Base-by-base conservation (phyloP, 2,888 invertebrate genomes). In the Perdita meconis region DNA sequence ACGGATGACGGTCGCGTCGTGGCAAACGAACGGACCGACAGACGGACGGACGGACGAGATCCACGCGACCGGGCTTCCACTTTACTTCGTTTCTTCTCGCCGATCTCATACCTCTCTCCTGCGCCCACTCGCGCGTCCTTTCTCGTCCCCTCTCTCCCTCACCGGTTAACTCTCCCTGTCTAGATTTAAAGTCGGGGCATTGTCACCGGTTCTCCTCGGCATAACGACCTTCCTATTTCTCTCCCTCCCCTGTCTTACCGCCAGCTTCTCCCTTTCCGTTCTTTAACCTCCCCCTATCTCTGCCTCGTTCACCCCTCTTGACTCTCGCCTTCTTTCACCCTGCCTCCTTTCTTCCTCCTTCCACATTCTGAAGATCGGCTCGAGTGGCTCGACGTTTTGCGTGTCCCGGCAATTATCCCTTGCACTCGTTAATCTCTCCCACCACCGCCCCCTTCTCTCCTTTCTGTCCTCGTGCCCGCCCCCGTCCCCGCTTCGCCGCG, bases 381-480 rank as follows among this genome's bases (percentile, higher is more conserved):
- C 87, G 83, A 87, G 86, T 82, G 84, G 64, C 83, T 79, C 81
- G 83, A 70, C 85, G 86, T 88, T 89, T 88, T 86, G 86, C 87
- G 84, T 87, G 85, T 83, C 87, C 85, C 84, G 87, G 87, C 87
- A 90, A 90, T 90, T 90, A 89, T 90, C 87, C 86, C 83, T 77
- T 83, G 77, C 66, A 81, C 75, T 85, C 83, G 82, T 86, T 86
- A 86, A 86, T 85, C 86, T 84, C 77, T 59, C 59, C 67, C 77
- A 56, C 73, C 64, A 47, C 30, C 40, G 12, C 38, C 34, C 12
- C 16, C 6, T 53, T 30, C 40, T n/a, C 56, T 19, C n/a, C 22
- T 26, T 10, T 30, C 51, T 8, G 42, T 44, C 22, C 38, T 19
- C 40, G 13, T 34, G 26, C 42, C 34, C 8, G 6, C 16, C 57